Evolutionary conservation across 2,888 invertebrate species (phyloP), one percentile per base, ranked within the genome.

Genomic region (Allygus modestus): DNA sequence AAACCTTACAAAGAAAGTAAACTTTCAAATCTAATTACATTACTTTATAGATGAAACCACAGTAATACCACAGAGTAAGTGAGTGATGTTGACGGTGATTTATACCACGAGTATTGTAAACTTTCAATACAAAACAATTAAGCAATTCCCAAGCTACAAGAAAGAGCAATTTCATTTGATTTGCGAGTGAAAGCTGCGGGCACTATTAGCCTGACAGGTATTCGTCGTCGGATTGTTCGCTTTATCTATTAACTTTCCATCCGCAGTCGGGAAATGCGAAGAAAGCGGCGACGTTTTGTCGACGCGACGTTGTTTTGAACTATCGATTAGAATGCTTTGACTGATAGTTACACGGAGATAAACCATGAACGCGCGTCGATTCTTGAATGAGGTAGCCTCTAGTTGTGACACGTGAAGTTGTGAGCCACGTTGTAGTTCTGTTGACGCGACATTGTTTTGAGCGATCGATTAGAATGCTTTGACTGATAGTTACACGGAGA

Each of bases 221-320:
- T 65, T 31, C 20, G 65, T 65, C 65, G 65, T 65, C 31, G 65
- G 65, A 65, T 31, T 65, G 65, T 65, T 65, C 17, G 65, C 15
- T 65, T 65, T 65, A 65, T 65, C 65, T 65, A 65, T 65, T 65
- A 65, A 28, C 65, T 65, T 65, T 65, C 65, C 65, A 28, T 65
- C 31, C 65, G 65, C 17, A 17, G 65, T 1, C 28, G 65, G 0
- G 65, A 28, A 28, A 65, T 28, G 65, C 65, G 17, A 31, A 5
- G 65, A 65, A 31, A 31, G 31, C 28, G 17, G 28, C 65, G 65
- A 9, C 65, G 65, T 58, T 20, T 15, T 46, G 46, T 46, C 37
- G 9, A 4, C 37, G 37, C 37, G 37, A 7, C 37, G 37, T 37
- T 9, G 37, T 37, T 9, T 1, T 12, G 46, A 46, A 17, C n/a